Evolutionary conservation across 2,113 vertebrate species (phyloP).

Genomic region (Antigone vipio): DNA sequence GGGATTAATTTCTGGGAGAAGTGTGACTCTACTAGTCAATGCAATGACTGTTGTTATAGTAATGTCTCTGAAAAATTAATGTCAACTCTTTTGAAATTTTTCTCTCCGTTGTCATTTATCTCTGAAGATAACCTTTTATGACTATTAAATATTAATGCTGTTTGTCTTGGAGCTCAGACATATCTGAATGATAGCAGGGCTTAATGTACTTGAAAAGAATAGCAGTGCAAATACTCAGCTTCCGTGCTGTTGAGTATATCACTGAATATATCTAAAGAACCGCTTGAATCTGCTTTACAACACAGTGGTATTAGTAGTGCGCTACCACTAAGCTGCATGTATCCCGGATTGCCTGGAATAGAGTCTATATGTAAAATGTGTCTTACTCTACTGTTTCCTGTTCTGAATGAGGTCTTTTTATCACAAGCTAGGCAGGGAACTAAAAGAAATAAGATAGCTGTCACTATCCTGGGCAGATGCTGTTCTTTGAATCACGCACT

Average conservation of each 20-base stretch:
- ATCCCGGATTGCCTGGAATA: neutral
- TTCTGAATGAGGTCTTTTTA: neutral
- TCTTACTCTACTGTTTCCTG: neutral
- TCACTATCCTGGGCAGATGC: neutral
- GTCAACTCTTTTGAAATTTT: neutral
- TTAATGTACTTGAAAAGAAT: neutral
- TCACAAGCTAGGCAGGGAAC: neutral
- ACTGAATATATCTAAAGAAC: neutral
- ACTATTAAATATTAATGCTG: neutral
- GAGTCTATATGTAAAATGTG: neutral
- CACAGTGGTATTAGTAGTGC: neutral
- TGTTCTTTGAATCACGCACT: neutral
- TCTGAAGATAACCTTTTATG: neutral
- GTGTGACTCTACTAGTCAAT: neutral
- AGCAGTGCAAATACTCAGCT: neutral
- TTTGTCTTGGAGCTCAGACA: neutral
- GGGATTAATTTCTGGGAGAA: neutral
- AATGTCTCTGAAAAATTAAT: neutral
- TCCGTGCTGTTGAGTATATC: neutral
- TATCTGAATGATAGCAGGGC: neutral
- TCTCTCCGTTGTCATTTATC: neutral
- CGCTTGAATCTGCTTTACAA: neutral
- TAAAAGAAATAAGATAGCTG: neutral
- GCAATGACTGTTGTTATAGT: neutral
- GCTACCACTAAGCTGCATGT: neutral